Percentiles rank a stretch among this genome's conserved stretches.
Conservation (phyloP, 92 coral and sea anemone genomes). For the Phymanthus crucifer region DNA sequence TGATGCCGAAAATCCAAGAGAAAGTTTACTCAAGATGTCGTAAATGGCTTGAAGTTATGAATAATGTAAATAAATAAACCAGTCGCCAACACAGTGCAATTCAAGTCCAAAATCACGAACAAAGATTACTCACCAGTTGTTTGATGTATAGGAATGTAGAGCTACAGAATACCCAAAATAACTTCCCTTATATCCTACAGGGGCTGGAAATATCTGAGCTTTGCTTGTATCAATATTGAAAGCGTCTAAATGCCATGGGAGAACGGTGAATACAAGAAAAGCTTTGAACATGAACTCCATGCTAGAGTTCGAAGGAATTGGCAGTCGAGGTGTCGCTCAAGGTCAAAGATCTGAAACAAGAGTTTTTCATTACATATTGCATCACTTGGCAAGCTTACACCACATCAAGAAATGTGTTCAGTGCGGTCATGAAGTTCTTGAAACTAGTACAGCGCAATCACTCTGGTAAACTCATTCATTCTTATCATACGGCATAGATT, state of each 20-base stretch:
- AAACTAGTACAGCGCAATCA: background rate
- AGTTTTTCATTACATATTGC: conserved; percentile 10
- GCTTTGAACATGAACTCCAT: conserved; percentile 15
- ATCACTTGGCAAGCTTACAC: background rate
- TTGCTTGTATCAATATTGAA: conserved; percentile 56
- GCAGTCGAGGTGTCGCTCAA: conserved; percentile 12
- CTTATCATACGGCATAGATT: conserved; percentile 3
- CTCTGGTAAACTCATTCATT: conserved; percentile 11
- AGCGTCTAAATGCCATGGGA: background rate
- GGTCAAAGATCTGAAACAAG: conserved; percentile 39
- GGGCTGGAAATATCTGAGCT: conserved; percentile 33
- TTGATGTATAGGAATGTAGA: conserved; percentile 31
- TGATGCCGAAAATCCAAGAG: background rate
- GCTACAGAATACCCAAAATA: conserved; percentile 65
- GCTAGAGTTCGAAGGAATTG: conserved; percentile 9
- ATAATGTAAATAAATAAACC: background rate
- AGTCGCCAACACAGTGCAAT: background rate
- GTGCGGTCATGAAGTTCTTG: conserved; percentile 3
- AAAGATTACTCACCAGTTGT: conserved; percentile 39
- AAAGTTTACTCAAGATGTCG: background rate
- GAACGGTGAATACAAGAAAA: conserved; percentile 4
- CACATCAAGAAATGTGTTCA: background rate
- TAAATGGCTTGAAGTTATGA: background rate
- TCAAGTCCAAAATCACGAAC: background rate
- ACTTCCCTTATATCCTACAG: conserved; percentile 11